These are phyloP conservation scores for Tapera naevia DNA, from an alignment of 2,797 vertebrate species.

Conservation along the genomic window DNA sequence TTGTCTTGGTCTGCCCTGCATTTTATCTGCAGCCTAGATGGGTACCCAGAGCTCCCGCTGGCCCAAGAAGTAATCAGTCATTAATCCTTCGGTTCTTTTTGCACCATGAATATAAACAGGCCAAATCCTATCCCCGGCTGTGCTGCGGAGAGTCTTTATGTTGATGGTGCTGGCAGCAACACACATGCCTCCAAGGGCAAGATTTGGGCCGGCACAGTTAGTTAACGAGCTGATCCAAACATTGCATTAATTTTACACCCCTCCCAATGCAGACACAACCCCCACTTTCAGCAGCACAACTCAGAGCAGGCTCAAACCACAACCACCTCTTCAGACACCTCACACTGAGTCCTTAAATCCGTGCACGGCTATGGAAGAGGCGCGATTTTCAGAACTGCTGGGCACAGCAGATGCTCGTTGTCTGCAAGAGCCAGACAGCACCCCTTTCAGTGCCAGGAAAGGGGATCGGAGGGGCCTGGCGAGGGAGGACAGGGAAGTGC, in stretches of 20 bases:
- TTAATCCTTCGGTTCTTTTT: slow-evolving; percentile 56
- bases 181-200: slow-evolving; percentile 21
- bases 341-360: not conserved
- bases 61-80: slow-evolving; percentile 38
- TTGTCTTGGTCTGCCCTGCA: slow-evolving; percentile 42
- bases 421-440: slow-evolving; percentile 29
- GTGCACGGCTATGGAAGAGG: not conserved
- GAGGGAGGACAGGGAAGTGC: fast-evolving
- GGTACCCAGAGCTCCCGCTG: slow-evolving; percentile 41
- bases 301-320: not conserved
- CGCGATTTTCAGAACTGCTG: not conserved
- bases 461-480: not conserved
- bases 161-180: slow-evolving; percentile 35
- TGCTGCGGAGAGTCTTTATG: slow-evolving; percentile 31
- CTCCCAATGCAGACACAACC: not conserved
- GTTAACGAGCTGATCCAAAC: slow-evolving; percentile 48
- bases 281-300: not conserved
- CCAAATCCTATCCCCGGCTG: slow-evolving; percentile 52
- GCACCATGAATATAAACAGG: slow-evolving; percentile 46
- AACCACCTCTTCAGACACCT: not conserved
- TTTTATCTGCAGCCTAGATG: slow-evolving; percentile 51
- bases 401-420: slow-evolving; percentile 44
- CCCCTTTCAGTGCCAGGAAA: not conserved
- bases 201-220: slow-evolving; percentile 25
- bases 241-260: not conserved